phyloP scores from a whole-genome alignment of 2,888 invertebrate genomes.

The Phanerotoma sp. region DNA sequence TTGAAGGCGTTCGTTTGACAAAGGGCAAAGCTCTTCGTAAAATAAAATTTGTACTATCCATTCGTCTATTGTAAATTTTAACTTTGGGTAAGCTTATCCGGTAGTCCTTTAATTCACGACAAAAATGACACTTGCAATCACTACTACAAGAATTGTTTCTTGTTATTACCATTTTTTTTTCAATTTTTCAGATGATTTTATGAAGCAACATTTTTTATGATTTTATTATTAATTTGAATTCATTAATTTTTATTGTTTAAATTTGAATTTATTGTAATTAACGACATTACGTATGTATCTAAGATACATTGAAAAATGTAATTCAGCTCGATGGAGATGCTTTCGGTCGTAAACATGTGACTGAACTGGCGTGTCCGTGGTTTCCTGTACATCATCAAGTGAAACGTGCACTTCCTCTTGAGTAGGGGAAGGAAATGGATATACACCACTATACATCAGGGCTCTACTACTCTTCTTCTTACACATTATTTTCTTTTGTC shows the following conservation, averaged over 20 bases:
- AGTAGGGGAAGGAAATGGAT: constrained; percentile 17
- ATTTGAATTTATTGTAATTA: too few relatives aligned
- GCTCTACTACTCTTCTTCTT: too few relatives aligned
- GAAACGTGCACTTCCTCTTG: constrained; percentile 50
- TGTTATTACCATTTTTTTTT: constrained; percentile 29
- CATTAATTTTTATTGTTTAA: too few relatives aligned
- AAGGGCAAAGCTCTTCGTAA: constrained; percentile 53
- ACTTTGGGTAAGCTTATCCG: constrained; percentile 60
- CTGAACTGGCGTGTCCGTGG: constrained; percentile 42
- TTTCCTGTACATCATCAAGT: constrained; percentile 48
- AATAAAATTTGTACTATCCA: constrained; percentile 61
- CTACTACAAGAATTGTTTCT: constrained; percentile 16
- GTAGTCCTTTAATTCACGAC: constrained; percentile 70
- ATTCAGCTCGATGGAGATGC: not conserved
- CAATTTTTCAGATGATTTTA: not conserved
- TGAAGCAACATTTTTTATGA: not conserved
- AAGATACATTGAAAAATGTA: too few relatives aligned
- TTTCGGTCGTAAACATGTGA: constrained; percentile 46
- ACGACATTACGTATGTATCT: too few relatives aligned
- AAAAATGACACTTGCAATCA: constrained; percentile 71
- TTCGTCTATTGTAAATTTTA: constrained; percentile 59
- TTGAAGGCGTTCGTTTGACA: constrained; percentile 40
- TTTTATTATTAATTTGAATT: too few relatives aligned
- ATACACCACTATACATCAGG: not conserved
- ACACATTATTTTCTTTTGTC: not conserved